Percentiles rank a stretch among this genome's conserved stretches.
phyloP scores from a whole-genome alignment of 37 sponge, comb jelly and placozoan genomes.

The Beroe ovata region DNA sequence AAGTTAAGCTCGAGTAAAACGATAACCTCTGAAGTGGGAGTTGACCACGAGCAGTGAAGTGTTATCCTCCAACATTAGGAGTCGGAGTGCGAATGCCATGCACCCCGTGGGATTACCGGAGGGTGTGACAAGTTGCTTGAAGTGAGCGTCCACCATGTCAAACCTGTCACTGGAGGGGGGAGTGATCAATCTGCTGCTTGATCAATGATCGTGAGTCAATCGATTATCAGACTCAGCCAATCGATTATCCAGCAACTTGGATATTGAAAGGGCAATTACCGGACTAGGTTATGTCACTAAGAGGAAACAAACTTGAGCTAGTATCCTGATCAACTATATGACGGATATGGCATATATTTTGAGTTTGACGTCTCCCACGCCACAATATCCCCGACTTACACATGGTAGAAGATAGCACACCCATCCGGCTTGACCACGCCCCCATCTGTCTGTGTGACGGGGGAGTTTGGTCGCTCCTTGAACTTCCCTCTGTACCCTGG shows the following conservation, averaged over 20 bases:
- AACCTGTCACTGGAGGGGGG: conserved; percentile 44
- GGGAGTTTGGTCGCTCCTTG: conserved; percentile 18
- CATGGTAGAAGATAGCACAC: conserved; percentile 66
- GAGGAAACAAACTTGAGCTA: too few species aligned
- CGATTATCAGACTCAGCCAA: too few species aligned
- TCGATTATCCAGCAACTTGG: too few species aligned
- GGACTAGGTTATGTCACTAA: too few species aligned
- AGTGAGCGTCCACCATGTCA: not conserved
- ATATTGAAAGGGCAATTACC: too few species aligned
- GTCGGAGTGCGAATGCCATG: conserved; percentile 8
- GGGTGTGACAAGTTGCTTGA: conserved; percentile 28
- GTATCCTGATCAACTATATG: too few species aligned
- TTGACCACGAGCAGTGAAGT: conserved; percentile 1
- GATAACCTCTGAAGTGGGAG: conserved; percentile 51
- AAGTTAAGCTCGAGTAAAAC: too few species aligned
- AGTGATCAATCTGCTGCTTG: too few species aligned
- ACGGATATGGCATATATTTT: too few species aligned
- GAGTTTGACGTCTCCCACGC: too few species aligned
- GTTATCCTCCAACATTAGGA: conserved; percentile 20
- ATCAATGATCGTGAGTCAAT: too few species aligned
- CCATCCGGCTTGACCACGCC: conserved; percentile 28
- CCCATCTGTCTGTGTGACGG: not conserved
- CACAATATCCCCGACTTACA: too few species aligned
- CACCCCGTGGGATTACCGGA: not conserved
- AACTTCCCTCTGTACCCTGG: conserved; percentile 55